phyloP scores from a whole-genome alignment of 2,113 vertebrate genomes.

The Prietella phreatophila region DNA sequence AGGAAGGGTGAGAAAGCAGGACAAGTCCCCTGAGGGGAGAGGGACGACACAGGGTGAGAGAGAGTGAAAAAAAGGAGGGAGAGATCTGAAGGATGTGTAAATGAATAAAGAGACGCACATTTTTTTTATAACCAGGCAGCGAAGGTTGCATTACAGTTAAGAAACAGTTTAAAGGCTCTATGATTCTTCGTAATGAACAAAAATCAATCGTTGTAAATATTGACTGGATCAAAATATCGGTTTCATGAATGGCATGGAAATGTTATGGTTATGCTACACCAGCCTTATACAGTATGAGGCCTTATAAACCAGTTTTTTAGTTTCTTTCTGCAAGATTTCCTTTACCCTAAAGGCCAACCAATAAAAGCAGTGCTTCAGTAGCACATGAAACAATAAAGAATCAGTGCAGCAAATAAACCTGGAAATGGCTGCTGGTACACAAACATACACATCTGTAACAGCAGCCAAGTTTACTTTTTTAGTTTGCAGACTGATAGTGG shows the following conservation, averaged over 20 bases:
- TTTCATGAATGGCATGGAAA: slow-evolving; percentile 10
- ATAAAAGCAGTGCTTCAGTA: slow-evolving; percentile 16
- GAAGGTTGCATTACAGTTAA: background rate
- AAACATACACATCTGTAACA: background rate
- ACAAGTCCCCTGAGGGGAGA: slow-evolving; percentile 42
- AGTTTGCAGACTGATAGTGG: background rate
- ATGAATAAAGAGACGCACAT: slow-evolving; percentile 13
- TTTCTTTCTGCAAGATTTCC: background rate
- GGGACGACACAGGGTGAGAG: slow-evolving; percentile 17
- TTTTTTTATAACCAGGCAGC: background rate
- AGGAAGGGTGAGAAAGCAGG: slow-evolving; percentile 47
- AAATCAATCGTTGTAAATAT: slow-evolving; percentile 17
- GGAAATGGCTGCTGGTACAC: background rate
- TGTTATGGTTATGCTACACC: background rate
- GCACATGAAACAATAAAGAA: slow-evolving; percentile 25
- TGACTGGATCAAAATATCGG: slow-evolving; percentile 11
- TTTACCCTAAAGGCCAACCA: slow-evolving; percentile 29
- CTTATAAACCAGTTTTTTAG: background rate
- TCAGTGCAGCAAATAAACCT: slow-evolving; percentile 34
- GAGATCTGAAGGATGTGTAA: slow-evolving; percentile 22
- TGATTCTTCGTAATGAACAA: background rate
- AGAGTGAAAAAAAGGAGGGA: slow-evolving; percentile 1
- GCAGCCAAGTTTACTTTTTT: background rate
- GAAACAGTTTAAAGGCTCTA: background rate
- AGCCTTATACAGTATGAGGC: background rate